Evolutionary conservation across 2,113 vertebrate species (phyloP).

Genomic region (Muscicapa adusta): DNA sequence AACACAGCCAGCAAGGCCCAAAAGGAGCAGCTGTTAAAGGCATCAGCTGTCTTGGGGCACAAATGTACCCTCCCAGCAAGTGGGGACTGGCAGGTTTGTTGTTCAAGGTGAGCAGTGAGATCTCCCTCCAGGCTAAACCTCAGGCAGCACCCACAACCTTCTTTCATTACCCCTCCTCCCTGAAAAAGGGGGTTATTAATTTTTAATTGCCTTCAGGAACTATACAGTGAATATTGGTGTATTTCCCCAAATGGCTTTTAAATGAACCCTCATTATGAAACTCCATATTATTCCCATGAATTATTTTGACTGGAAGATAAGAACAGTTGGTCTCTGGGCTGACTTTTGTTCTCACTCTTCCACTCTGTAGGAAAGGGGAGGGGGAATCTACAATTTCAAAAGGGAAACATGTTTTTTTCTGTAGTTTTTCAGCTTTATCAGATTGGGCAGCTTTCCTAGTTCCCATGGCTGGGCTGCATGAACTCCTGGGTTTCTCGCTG

Average conservation of each 20-base stretch:
- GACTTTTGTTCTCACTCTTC: not conserved
- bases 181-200: not conserved
- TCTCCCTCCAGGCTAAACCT: not conserved
- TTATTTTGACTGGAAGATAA: not conserved
- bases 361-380: not conserved
- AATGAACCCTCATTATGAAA: not conserved
- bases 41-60: not conserved
- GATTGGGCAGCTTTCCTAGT: not conserved
- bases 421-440: not conserved
- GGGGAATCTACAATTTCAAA: not conserved
- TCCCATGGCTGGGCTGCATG: fast-evolving
- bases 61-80: not conserved
- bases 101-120: not conserved
- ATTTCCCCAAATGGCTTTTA: not conserved
- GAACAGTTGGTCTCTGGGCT: not conserved
- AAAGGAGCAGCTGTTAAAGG: not conserved
- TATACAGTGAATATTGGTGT: not conserved
- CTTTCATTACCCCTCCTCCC: fast-evolving
- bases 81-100: not conserved
- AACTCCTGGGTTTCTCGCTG: not conserved
- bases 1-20: not conserved
- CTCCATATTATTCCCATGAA: not conserved
- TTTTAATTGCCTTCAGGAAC: not conserved
- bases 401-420: not conserved
- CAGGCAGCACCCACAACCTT: not conserved